These are phyloP conservation scores for Mylabris phalerata DNA, from an alignment of 1,140 invertebrate species.

Conservation along the genomic window DNA sequence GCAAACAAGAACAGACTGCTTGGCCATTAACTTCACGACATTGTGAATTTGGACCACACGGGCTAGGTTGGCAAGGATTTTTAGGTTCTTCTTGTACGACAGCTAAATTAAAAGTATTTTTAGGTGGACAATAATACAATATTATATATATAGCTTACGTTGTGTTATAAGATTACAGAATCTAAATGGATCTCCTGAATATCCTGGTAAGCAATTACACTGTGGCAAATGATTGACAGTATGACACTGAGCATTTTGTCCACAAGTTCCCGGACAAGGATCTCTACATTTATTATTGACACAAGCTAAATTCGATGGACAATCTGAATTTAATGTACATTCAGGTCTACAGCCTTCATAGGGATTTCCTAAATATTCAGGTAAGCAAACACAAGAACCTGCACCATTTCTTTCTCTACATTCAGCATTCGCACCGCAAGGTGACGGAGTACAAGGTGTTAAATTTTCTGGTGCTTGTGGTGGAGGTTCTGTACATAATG, in stretches of 20 bases:
- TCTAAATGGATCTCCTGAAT: slow-evolving; percentile 67
- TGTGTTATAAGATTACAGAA: slow-evolving; percentile 53
- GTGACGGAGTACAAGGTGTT: slow-evolving; percentile 70
- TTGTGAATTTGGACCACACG: slow-evolving; percentile 63
- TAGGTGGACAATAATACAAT: slow-evolving; percentile 36
- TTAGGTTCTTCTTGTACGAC: slow-evolving; percentile 36
- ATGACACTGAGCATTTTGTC: slow-evolving; percentile 59
- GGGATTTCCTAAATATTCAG: slow-evolving; percentile 70
- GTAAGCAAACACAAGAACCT: slow-evolving; percentile 72
- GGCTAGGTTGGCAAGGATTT: slow-evolving; percentile 60
- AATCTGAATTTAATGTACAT: slow-evolving; percentile 75
- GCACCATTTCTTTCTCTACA: slow-evolving; percentile 65
- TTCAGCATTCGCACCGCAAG: slow-evolving; percentile 74
- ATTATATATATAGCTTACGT: slow-evolving; percentile 44
- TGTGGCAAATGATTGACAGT: slow-evolving; percentile 60
- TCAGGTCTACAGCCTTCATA: slow-evolving; percentile 75
- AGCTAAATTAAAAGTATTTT: slow-evolving; percentile 20
- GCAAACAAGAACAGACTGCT: slow-evolving; percentile 61
- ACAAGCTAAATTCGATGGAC: slow-evolving; percentile 69
- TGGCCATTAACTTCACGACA: slow-evolving; percentile 57
- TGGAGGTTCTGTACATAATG: slow-evolving; percentile 46
- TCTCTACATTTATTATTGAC: slow-evolving; percentile 70
- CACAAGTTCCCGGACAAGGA: slow-evolving; percentile 71
- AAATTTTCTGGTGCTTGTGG: slow-evolving; percentile 43
- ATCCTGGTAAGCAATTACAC: slow-evolving; percentile 60